Percentiles rank a stretch among this genome's conserved stretches.
Evolutionary conservation across 2,797 vertebrate species (phyloP).

Genomic region (Enteromius mattozi): DNA sequence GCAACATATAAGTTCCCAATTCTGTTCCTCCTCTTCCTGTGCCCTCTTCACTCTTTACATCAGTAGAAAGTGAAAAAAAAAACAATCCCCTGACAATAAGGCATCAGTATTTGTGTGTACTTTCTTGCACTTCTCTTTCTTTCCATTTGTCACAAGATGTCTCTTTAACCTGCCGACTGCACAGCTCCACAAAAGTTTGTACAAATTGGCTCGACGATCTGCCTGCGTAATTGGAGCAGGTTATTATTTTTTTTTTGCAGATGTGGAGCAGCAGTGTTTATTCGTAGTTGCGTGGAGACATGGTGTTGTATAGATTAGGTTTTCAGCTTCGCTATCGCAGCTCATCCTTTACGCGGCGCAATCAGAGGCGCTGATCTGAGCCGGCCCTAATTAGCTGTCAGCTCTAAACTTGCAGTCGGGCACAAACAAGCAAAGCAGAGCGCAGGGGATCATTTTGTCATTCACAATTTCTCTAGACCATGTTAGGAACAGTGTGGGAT

Average conservation of each 20-base stretch:
- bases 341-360: conserved; percentile 52
- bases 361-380: conserved; percentile 56
- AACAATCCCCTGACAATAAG: background rate
- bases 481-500: conserved; percentile 29
- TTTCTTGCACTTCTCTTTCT: background rate
- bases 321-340: conserved; percentile 60
- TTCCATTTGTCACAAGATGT: conserved; percentile 8
- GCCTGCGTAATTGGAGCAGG: conserved; percentile 37
- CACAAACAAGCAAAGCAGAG: conserved; percentile 33
- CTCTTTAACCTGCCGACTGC: conserved; percentile 40
- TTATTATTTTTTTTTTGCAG: background rate
- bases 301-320: conserved; percentile 58
- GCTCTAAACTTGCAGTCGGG: conserved; percentile 43
- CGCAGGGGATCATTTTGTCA: conserved; percentile 38
- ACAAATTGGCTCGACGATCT: conserved; percentile 32
- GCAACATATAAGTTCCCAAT: background rate
- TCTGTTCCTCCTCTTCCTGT: background rate
- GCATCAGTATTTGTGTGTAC: background rate
- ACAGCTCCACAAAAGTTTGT: conserved; percentile 27
- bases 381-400: conserved; percentile 62
- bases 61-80: background rate
- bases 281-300: conserved; percentile 42
- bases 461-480: conserved; percentile 48
- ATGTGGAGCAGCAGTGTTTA: conserved; percentile 37
- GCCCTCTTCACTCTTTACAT: background rate